A percentile compares a stretch with the other conserved stretches of the same genome.
Evolutionary conservation across 2,888 invertebrate genomes (phyloP).

Genomic region (Charanyca ferruginea): DNA sequence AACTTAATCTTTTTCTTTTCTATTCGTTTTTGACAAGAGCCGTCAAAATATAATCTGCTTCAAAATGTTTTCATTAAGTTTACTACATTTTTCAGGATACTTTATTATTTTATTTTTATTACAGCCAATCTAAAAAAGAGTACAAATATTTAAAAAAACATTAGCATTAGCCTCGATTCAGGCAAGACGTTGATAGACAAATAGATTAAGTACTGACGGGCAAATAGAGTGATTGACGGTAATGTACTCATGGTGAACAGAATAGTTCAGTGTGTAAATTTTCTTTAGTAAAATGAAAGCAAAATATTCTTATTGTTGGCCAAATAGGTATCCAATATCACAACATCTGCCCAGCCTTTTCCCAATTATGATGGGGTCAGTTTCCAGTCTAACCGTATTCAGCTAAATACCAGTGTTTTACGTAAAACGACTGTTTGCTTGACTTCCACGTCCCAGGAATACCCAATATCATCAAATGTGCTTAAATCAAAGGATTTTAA

Average conservation of each 20-base stretch:
- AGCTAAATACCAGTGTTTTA: no score
- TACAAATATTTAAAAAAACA: slow-evolving; percentile 7
- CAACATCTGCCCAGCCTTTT: no score
- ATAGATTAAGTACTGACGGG: slow-evolving; percentile 18
- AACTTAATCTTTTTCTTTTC: no score
- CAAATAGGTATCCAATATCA: no score
- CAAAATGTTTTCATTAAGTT: neutral
- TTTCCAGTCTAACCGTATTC: no score
- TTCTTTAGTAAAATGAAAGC: no score
- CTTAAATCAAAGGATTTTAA: no score
- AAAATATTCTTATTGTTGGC: no score
- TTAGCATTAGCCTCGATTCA: slow-evolving; percentile 13
- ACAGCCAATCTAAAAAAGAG: neutral
- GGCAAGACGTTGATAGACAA: slow-evolving; percentile 6
- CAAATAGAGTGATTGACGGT: slow-evolving; percentile 5
- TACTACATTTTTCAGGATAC: neutral
- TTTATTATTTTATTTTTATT: slow-evolving; percentile 3
- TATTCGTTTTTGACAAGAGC: neutral
- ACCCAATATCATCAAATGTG: no score
- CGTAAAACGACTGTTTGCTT: no score
- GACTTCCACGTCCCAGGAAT: no score
- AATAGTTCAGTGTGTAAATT: neutral
- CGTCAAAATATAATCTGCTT: neutral
- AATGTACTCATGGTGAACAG: slow-evolving; percentile 3
- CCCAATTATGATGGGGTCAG: no score